phyloP scores from a whole-genome alignment of 2,888 invertebrate genomes.

The Sisyra terminalis region DNA sequence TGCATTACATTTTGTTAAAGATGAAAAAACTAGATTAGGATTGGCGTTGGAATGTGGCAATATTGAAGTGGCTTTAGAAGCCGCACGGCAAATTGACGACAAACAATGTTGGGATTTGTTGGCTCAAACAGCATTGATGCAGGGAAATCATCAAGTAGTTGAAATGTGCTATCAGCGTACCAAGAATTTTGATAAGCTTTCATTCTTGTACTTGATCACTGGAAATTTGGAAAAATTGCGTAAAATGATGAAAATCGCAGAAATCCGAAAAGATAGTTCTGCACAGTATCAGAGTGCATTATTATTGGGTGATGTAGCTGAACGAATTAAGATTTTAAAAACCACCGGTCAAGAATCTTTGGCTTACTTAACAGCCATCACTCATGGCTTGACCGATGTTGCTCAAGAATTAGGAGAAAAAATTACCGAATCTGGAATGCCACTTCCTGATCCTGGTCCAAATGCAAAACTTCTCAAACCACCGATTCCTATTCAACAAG shows the following conservation, averaged over 20 bases:
- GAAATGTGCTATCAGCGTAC: constrained; percentile 99
- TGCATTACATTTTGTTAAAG: constrained; percentile 96
- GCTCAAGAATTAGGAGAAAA: constrained; percentile 52
- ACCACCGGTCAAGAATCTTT: constrained; percentile 58
- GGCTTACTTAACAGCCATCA: constrained; percentile 88
- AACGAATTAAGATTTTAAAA: constrained; percentile 72
- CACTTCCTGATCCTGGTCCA: constrained; percentile 55
- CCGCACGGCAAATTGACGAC: constrained; percentile 88
- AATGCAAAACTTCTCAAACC: constrained; percentile 67
- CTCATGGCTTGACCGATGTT: constrained; percentile 72
- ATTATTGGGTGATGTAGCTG: constrained; percentile 77
- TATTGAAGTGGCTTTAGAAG: constrained; percentile 93
- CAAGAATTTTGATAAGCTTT: constrained; percentile 97
- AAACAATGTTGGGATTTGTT: constrained; percentile 90
- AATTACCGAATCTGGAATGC: constrained; percentile 43
- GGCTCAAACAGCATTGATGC: constrained; percentile 82
- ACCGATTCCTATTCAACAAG: constrained; percentile 73
- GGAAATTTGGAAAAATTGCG: constrained; percentile 93
- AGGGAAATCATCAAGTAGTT: constrained; percentile 90
- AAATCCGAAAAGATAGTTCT: constrained; percentile 91
- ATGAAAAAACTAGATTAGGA: constrained; percentile 91
- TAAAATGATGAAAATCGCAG: constrained; percentile 99
- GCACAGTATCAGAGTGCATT: constrained; percentile 95
- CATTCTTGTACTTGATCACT: constrained; percentile 94
- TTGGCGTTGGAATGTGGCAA: constrained; percentile 96